phyloP scores from a whole-genome alignment of 2,113 vertebrate genomes.

The Butorides virescens region DNA sequence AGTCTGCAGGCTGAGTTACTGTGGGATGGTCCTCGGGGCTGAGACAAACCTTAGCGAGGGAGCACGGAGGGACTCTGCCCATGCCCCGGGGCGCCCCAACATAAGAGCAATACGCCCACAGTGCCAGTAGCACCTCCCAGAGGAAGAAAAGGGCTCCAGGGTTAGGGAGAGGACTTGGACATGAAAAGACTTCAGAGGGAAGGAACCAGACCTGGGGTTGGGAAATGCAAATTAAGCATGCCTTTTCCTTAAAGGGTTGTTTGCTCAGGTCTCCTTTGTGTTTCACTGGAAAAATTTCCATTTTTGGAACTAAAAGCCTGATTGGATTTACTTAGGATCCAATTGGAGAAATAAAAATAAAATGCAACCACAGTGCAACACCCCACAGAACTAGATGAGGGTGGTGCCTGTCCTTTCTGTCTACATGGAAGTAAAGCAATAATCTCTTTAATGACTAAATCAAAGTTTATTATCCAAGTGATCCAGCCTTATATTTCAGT shows the following conservation, averaged over 20 bases:
- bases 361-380: background rate
- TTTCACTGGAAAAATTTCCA: background rate
- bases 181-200: background rate
- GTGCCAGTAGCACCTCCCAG: background rate
- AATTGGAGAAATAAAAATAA: constrained; percentile 11
- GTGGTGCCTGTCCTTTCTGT: background rate
- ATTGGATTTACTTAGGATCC: background rate
- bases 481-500: constrained; percentile 36
- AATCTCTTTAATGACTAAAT: constrained; percentile 45
- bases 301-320: background rate
- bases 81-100: accelerated
- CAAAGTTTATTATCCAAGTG: constrained; percentile 50
- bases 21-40: background rate
- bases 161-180: background rate
- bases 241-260: background rate
- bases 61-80: background rate
- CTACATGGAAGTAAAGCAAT: background rate
- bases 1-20: background rate
- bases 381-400: background rate
- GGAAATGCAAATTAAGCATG: background rate
- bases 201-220: background rate
- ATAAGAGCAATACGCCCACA: accelerated
- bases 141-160: background rate
- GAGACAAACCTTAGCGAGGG: background rate
- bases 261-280: background rate